Evolutionary conservation across 2,797 vertebrate genomes (phyloP).

Genomic region (Cichlasoma orientale): DNA sequence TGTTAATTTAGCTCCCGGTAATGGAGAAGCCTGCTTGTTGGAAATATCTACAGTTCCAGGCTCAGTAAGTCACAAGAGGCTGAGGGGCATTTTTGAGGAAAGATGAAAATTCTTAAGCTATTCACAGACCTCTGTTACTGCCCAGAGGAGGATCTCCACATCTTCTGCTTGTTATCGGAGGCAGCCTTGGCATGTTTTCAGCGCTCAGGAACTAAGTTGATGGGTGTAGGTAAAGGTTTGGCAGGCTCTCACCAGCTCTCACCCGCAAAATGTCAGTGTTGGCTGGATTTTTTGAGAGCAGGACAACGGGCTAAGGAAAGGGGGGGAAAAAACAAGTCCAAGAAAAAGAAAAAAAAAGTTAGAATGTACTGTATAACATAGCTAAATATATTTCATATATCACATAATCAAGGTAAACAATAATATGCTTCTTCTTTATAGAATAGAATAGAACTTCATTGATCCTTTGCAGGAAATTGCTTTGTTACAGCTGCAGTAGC

Average conservation of each 20-base stretch:
- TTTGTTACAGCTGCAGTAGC: too few species aligned
- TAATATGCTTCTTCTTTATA: not conserved
- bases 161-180: constrained; percentile 73
- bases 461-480: too few species aligned
- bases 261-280: constrained; percentile 60
- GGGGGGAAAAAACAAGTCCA: not conserved
- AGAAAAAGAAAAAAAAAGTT: not conserved
- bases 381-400: not conserved
- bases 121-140: constrained; percentile 59
- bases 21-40: constrained; percentile 70
- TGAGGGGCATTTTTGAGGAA: constrained; percentile 55
- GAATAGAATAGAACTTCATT: too few species aligned
- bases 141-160: constrained; percentile 74
- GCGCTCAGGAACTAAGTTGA: constrained; percentile 57
- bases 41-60: constrained; percentile 66
- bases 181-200: constrained; percentile 74
- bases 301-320: constrained; percentile 16
- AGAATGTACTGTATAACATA: not conserved
- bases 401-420: not conserved
- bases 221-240: constrained; percentile 70
- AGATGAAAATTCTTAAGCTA: constrained; percentile 59
- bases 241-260: constrained; percentile 67
- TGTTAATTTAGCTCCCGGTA: constrained; percentile 83
- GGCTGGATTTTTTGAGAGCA: constrained; percentile 47
- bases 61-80: constrained; percentile 42